phyloP scores from a whole-genome alignment of 1,140 invertebrate genomes.

The Aricia agestis region DNA sequence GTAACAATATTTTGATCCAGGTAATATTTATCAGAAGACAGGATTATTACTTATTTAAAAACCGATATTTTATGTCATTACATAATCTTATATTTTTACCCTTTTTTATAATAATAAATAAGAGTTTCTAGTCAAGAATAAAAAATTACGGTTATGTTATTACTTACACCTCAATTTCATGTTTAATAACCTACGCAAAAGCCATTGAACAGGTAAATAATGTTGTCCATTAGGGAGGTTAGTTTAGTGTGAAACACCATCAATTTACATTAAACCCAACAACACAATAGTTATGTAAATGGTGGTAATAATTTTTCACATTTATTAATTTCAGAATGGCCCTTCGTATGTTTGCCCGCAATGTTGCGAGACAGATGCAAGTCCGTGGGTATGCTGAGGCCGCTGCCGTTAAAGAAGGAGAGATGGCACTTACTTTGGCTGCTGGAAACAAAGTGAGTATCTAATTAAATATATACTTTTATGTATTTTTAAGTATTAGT shows the following conservation, averaged over 20 bases:
- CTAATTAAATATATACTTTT: not conserved
- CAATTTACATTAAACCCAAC: not conserved
- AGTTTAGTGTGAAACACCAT: not conserved
- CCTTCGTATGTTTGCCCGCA: conserved; percentile 50
- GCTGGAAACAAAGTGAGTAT: conserved; percentile 86
- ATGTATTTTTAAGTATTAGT: too few relatives aligned
- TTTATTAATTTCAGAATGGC: conserved; percentile 50
- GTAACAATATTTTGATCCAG: not conserved
- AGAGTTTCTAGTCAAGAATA: not conserved
- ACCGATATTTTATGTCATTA: not conserved
- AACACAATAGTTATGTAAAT: not conserved
- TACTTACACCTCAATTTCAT: not conserved
- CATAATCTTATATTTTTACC: not conserved
- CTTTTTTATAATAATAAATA: not conserved
- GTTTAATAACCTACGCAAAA: not conserved
- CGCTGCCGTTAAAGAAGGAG: conserved; percentile 71
- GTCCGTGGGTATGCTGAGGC: conserved; percentile 56
- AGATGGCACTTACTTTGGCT: conserved; percentile 92
- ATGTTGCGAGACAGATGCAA: conserved; percentile 45
- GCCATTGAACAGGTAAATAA: not conserved
- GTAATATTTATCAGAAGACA: not conserved
- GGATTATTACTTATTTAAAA: not conserved
- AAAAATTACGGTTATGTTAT: not conserved
- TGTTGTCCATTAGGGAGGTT: not conserved
- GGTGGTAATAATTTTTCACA: not conserved